Percentiles rank a stretch among this genome's conserved stretches.
phyloP scores from a whole-genome alignment of 2,888 invertebrate species.

The Furcula furcula region DNA sequence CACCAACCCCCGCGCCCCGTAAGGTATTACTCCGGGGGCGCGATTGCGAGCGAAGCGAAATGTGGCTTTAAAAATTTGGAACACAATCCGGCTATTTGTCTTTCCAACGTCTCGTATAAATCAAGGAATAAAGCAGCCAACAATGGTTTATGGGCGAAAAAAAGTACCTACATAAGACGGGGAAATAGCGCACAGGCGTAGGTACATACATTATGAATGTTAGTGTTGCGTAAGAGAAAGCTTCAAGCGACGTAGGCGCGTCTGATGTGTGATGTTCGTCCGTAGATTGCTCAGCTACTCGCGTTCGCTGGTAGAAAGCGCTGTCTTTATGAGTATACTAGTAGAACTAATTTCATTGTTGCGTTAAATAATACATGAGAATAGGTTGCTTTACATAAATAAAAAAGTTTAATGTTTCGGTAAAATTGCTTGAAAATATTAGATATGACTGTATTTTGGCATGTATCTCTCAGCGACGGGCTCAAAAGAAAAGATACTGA shows the following conservation, averaged over 20 bases:
- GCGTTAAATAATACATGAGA: too few species aligned
- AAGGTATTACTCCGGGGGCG: slow-evolving; percentile 63
- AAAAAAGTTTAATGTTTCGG: too few species aligned
- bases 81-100: slow-evolving; percentile 90
- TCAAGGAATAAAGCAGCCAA: slow-evolving; percentile 85
- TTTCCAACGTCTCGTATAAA: slow-evolving; percentile 88
- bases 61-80: slow-evolving; percentile 90
- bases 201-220: slow-evolving; percentile 72
- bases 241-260: slow-evolving; percentile 38
- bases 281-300: background rate
- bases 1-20: slow-evolving; percentile 54
- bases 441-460: too few species aligned
- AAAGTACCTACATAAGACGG: slow-evolving; percentile 80
- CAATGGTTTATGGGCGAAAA: slow-evolving; percentile 83
- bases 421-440: too few species aligned
- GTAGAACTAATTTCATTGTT: too few species aligned
- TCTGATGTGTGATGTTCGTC: slow-evolving; percentile 9
- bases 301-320: background rate
- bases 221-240: slow-evolving; percentile 68
- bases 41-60: slow-evolving; percentile 84
- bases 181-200: slow-evolving; percentile 74
- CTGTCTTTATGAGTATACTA: too few species aligned
- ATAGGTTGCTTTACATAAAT: too few species aligned
- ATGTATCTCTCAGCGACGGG: too few species aligned
- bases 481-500: too few species aligned